Conservation (phyloP, 2,797 vertebrate species). For the Myotis vivesi region DNA sequence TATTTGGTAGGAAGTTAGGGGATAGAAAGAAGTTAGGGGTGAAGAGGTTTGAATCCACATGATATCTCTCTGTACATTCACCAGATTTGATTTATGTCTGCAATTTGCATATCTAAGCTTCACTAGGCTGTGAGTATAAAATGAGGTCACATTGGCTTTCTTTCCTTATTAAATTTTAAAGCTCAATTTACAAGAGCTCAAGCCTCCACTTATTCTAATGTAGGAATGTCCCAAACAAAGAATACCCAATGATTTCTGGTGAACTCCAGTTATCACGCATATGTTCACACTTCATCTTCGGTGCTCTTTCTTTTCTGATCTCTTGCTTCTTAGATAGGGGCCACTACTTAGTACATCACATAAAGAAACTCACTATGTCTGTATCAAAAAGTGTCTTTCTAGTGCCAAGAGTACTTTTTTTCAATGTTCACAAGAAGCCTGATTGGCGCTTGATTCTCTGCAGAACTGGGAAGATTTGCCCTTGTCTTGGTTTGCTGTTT, state of each 20-base stretch:
- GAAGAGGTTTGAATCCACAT: not conserved
- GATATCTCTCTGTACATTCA: not conserved
- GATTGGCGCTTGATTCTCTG: not conserved
- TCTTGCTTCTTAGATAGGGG: not conserved
- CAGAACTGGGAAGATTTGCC: not conserved
- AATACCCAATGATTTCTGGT: not conserved
- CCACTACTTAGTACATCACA: not conserved
- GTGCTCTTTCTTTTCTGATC: not conserved
- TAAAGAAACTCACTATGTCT: not conserved
- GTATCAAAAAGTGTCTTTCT: not conserved
- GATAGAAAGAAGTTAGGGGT: not conserved
- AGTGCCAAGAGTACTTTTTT: not conserved
- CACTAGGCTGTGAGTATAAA: conserved; percentile 24
- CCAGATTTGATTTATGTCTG: conserved; percentile 31
- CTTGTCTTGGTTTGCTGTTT: not conserved
- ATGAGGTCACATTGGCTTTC: conserved; percentile 47
- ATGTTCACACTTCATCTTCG: not conserved
- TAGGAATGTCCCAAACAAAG: not conserved
- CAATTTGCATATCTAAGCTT: conserved; percentile 17
- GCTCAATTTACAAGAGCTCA: conserved; percentile 1
- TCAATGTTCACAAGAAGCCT: not conserved
- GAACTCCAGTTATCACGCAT: not conserved
- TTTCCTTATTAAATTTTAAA: conserved; percentile 59
- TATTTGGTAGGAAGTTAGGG: not conserved
- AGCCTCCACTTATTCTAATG: not conserved